Conservation (phyloP, 2,888 invertebrate genomes). For the Achlya flavicornis region DNA sequence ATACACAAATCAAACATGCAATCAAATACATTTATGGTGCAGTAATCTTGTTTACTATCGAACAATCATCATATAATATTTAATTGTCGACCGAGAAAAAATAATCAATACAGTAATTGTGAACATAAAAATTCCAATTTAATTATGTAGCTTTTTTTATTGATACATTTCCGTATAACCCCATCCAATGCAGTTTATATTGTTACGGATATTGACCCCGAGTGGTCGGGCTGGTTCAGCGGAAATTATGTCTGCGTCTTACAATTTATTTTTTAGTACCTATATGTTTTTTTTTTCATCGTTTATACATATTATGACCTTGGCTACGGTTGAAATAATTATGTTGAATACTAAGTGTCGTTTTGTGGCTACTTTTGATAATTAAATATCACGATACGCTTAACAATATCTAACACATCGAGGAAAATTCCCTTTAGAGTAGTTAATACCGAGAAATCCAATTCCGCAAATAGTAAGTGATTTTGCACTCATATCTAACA, state of each 20-base stretch:
- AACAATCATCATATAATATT: neutral
- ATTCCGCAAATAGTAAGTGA: no score
- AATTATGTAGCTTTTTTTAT: neutral
- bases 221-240: constrained; percentile 2
- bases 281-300: neutral
- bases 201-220: constrained; percentile 62
- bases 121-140: neutral
- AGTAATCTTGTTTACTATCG: neutral
- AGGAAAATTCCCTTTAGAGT: no score
- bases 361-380: no score
- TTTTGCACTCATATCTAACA: no score
- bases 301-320: no score
- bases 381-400: no score
- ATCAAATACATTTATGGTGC: neutral
- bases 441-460: no score
- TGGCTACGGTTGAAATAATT: no score
- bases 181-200: constrained; percentile 27
- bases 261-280: neutral
- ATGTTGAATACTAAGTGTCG: no score
- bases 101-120: neutral
- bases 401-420: no score
- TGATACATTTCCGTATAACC: constrained; percentile 26
- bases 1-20: neutral
- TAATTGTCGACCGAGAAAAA: neutral
- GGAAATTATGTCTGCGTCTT: constrained; percentile 1